Evolutionary conservation across 2,113 vertebrate species (phyloP).

Genomic region (Scomber scombrus): DNA sequence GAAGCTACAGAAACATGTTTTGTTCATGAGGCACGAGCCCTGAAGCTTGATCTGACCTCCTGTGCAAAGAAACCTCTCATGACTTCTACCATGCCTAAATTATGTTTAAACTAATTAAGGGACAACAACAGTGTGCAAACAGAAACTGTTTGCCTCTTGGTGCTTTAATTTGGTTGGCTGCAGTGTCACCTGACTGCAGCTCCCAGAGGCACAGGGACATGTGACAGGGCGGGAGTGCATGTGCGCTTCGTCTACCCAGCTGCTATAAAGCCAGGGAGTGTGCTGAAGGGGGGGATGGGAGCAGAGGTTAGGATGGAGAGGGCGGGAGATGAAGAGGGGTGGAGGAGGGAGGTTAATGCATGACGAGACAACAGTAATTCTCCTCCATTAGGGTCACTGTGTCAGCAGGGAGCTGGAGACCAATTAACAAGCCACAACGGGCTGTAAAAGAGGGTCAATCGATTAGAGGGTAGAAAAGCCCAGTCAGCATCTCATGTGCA

Average conservation of each 20-base stretch:
- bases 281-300: conserved; percentile 27
- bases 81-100: conserved; percentile 14
- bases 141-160: conserved; percentile 47
- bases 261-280: conserved; percentile 47
- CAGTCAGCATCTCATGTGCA: conserved; percentile 67
- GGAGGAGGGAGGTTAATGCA: conserved; percentile 71
- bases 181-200: conserved; percentile 68
- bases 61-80: conserved; percentile 19
- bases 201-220: conserved; percentile 58
- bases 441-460: conserved; percentile 74
- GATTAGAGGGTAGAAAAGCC: conserved; percentile 65
- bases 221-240: conserved; percentile 57
- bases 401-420: conserved; percentile 80
- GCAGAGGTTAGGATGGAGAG: conserved; percentile 37
- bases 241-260: conserved; percentile 66
- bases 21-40: conserved; percentile 20
- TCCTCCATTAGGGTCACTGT: conserved; percentile 83
- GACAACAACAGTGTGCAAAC: conserved; percentile 45
- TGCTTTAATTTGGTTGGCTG: conserved; percentile 60
- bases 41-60: conserved; percentile 40
- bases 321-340: conserved; percentile 44
- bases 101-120: conserved; percentile 63
- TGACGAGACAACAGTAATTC: conserved; percentile 76
- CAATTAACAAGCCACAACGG: conserved; percentile 77
- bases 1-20: background rate